Evolutionary conservation across 2,113 vertebrate species (phyloP).

Genomic region (Elgaria multicarinata): DNA sequence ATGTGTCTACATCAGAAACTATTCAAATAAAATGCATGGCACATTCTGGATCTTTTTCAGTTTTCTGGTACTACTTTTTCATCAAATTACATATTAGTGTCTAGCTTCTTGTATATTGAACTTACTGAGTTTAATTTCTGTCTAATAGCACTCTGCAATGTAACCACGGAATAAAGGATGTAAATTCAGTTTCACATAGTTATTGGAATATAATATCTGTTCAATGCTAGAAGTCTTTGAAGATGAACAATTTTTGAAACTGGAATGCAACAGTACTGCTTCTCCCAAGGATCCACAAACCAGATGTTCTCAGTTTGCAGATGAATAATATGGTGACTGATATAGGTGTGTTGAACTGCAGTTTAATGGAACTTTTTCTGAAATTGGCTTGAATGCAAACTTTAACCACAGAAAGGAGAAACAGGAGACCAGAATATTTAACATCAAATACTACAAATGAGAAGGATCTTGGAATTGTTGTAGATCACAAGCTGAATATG

Average conservation of each 20-base stretch:
- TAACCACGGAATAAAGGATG: background rate
- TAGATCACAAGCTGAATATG: no score
- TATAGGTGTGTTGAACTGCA: background rate
- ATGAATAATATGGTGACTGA: background rate
- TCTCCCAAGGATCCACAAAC: background rate
- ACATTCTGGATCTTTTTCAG: background rate
- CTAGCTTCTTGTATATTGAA: background rate
- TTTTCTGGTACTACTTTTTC: rapidly evolving
- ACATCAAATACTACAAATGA: no score
- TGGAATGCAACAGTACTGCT: background rate
- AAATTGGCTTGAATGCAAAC: background rate
- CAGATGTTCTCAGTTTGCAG: slow-evolving; percentile 2
- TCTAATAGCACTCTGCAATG: background rate
- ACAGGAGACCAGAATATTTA: background rate
- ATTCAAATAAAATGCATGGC: slow-evolving; percentile 17
- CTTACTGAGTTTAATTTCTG: slow-evolving; percentile 12
- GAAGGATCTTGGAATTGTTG: no score
- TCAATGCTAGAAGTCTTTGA: slow-evolving; percentile 4
- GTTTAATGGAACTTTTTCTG: slow-evolving; percentile 3
- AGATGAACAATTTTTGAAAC: background rate
- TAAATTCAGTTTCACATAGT: slow-evolving; percentile 8
- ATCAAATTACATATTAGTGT: background rate
- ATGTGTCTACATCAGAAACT: background rate
- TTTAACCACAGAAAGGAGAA: background rate
- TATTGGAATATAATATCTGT: background rate